Evolutionary conservation across 2,113 vertebrate genomes (phyloP).

Genomic region (Cairina moschata): DNA sequence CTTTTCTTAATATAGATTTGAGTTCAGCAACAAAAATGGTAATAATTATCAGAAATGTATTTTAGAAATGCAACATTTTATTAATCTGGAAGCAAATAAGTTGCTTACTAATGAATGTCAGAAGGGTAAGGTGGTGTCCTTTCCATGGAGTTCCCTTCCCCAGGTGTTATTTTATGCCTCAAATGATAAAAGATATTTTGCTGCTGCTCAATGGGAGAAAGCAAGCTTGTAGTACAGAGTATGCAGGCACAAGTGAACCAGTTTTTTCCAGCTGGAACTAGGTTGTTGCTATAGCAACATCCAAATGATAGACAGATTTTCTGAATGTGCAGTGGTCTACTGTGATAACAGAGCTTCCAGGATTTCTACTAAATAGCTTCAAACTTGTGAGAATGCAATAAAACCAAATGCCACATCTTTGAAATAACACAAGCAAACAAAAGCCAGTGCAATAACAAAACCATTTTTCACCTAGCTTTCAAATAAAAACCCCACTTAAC

Average conservation of each 20-base stretch:
- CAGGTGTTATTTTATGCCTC: not conserved
- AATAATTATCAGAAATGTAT: not conserved
- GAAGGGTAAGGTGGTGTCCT: not conserved
- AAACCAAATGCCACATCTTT: slow-evolving; percentile 52
- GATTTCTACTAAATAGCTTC: slow-evolving; percentile 68
- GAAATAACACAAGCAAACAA: slow-evolving; percentile 3
- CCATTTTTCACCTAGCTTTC: not conserved
- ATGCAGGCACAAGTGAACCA: slow-evolving; percentile 67
- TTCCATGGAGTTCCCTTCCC: not conserved
- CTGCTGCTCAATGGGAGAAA: slow-evolving; percentile 31
- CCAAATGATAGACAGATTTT: slow-evolving; percentile 80
- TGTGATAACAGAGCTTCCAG: slow-evolving; percentile 72
- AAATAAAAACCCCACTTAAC: slow-evolving; percentile 25
- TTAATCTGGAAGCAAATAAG: slow-evolving; percentile 8
- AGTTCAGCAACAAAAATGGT: slow-evolving; percentile 7
- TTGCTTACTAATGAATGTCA: not conserved
- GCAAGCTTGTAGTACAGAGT: slow-evolving; percentile 35
- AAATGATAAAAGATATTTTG: slow-evolving; percentile 21
- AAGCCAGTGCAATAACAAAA: slow-evolving; percentile 1
- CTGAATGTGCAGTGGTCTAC: slow-evolving; percentile 74
- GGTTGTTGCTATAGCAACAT: slow-evolving; percentile 82
- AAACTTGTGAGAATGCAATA: slow-evolving; percentile 58
- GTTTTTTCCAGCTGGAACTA: slow-evolving; percentile 76
- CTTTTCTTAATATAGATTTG: slow-evolving; percentile 25
- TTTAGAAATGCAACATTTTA: not conserved